Base-by-base conservation (phyloP, 2,797 vertebrate genomes). In the Protonibea diacanthus region DNA sequence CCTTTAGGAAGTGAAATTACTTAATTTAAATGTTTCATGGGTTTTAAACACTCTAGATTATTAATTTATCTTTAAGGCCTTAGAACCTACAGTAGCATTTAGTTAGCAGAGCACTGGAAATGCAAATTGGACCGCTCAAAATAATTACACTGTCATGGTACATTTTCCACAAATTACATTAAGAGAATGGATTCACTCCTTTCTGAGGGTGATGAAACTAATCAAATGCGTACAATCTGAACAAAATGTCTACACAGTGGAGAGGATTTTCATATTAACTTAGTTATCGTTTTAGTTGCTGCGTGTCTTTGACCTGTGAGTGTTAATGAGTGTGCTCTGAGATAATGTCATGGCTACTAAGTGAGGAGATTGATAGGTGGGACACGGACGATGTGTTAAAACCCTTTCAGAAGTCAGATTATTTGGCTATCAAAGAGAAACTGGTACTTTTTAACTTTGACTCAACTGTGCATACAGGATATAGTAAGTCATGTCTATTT, bases 21-120 rank as follows among this genome's bases (percentile, higher is more conserved):
- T 95, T 90, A 87, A 95, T 94, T 95, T 95, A 94, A 94, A 95
- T 94, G 92, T 94, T 95, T 95, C 93, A 96, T 94, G 93, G 94
- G 88, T 94, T 94, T 95, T 94, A 95, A 94, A 95, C 92, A 94
- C 90, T 93, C 82, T 58, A 93, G 93, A 95, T 95, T 95, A 95
- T 95, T 95, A 91, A 94, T 94, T 93, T 93, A 95, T 95, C 93
- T 95, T 89, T 85, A 87, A 94, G 93, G 93, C 93, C 90, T 91
- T 86, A 91, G 89, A 93, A 93, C 88, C 91, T 93, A 91, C 88
- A 85, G 84, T 88, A 94, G 91, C 89, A 92, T 93, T 94, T 88
- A 92, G 90, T 88, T 92, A 94, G 90, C 83, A 56, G 85, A 87
- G 89, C 86, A 84, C 83, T 90, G 86, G 81, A 93, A 94, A 95